Conservation (phyloP, 2,888 invertebrate species). For the Rhagophthalmus giganteus region DNA sequence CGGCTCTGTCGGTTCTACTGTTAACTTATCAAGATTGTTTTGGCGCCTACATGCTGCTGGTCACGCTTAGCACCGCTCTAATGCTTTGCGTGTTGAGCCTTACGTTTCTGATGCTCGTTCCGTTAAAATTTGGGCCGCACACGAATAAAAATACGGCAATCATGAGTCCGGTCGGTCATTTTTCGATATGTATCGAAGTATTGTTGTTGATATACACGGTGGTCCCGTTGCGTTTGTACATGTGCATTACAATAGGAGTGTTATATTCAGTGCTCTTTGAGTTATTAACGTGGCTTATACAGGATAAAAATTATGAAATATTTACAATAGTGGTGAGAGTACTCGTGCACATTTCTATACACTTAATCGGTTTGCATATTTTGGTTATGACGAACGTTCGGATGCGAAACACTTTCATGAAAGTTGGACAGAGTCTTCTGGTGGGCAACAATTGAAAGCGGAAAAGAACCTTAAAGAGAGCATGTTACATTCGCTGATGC, state of each 20-base stretch:
- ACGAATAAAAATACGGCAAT: constrained; percentile 47
- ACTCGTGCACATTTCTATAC: constrained; percentile 85
- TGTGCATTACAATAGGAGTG: constrained; percentile 77
- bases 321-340: constrained; percentile 68
- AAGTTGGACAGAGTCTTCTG: constrained; percentile 89
- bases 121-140: constrained; percentile 40
- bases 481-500: constrained; percentile 98
- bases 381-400: constrained; percentile 90
- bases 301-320: constrained; percentile 37
- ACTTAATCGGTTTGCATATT: constrained; percentile 90
- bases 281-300: constrained; percentile 61
- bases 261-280: constrained; percentile 87
- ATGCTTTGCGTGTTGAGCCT: constrained; percentile 72
- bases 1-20: constrained; percentile 67
- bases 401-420: constrained; percentile 95
- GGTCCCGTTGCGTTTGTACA: constrained; percentile 87
- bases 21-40: constrained; percentile 75
- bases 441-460: constrained; percentile 88
- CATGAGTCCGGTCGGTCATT: constrained; percentile 79
- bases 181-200: constrained; percentile 83
- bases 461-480: constrained; percentile 94
- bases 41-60: constrained; percentile 66
- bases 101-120: constrained; percentile 63
- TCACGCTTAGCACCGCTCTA: constrained; percentile 73
- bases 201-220: constrained; percentile 90